Evolutionary conservation across 2,888 invertebrate species (phyloP).

Genomic region (Siphlonurus alternatus): DNA sequence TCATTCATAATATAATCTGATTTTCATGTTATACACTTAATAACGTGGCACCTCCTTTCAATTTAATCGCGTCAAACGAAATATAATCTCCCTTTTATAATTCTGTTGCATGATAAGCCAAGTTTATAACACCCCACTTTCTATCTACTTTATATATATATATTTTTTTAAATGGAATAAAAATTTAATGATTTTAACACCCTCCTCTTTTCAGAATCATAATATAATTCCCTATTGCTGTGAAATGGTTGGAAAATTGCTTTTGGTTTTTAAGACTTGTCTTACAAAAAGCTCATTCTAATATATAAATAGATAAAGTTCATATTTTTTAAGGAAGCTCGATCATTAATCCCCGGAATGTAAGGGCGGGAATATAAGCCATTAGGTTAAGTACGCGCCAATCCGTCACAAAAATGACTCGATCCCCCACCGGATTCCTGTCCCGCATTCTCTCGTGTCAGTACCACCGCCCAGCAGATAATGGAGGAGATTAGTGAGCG

Average conservation of each 20-base stretch:
- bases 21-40: background rate
- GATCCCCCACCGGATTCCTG: background rate
- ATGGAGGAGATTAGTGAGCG: background rate
- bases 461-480: background rate
- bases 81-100: background rate
- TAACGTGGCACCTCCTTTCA: background rate
- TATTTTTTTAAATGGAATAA: background rate
- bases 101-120: background rate
- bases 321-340: background rate
- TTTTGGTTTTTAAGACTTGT: background rate
- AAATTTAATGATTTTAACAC: background rate
- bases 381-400: background rate
- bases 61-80: background rate
- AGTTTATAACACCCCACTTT: background rate
- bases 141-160: background rate
- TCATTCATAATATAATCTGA: background rate
- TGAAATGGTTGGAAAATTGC: conserved; percentile 2
- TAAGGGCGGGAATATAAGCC: background rate
- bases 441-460: too few species aligned
- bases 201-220: background rate
- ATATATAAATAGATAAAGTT: too few species aligned
- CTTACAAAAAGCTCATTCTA: too few species aligned
- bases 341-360: background rate
- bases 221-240: background rate
- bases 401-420: background rate